Conservation (phyloP, 2,797 vertebrate genomes). For the Streptopelia turtur region DNA sequence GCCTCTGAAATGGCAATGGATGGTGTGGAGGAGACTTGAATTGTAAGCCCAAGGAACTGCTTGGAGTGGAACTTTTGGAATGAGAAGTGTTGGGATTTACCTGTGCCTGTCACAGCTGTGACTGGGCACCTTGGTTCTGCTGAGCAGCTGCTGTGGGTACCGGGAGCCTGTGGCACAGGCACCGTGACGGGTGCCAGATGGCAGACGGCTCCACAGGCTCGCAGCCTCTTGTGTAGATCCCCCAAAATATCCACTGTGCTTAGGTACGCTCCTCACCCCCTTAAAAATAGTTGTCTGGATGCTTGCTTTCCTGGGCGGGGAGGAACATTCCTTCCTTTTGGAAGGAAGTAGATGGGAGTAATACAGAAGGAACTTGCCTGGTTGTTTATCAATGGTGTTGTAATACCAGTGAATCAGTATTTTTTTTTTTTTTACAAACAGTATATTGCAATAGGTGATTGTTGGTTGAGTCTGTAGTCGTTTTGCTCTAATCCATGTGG, state of each 20-base stretch:
- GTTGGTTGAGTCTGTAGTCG: not conserved
- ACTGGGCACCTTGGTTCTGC: constrained; percentile 7
- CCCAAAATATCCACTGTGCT: not conserved
- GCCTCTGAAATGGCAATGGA: not conserved
- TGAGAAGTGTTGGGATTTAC: not conserved
- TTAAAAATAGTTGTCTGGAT: not conserved
- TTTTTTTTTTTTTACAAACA: not conserved
- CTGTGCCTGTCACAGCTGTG: not conserved
- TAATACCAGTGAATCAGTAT: accelerated
- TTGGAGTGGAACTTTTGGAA: not conserved
- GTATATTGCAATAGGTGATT: not conserved
- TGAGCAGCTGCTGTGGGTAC: constrained; percentile 2
- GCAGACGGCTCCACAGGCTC: not conserved
- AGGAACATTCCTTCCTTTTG: not conserved
- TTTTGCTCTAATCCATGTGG: not conserved
- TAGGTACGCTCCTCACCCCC: not conserved
- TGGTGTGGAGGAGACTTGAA: not conserved
- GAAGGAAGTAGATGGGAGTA: not conserved
- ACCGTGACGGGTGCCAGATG: not conserved
- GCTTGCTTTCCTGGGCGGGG: not conserved
- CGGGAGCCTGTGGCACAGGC: not conserved
- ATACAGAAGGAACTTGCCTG: not conserved
- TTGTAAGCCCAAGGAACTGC: not conserved
- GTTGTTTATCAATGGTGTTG: not conserved
- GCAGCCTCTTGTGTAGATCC: not conserved